Conservation (phyloP, 2,888 invertebrate species). For the Macrosiphum euphorbiae region DNA sequence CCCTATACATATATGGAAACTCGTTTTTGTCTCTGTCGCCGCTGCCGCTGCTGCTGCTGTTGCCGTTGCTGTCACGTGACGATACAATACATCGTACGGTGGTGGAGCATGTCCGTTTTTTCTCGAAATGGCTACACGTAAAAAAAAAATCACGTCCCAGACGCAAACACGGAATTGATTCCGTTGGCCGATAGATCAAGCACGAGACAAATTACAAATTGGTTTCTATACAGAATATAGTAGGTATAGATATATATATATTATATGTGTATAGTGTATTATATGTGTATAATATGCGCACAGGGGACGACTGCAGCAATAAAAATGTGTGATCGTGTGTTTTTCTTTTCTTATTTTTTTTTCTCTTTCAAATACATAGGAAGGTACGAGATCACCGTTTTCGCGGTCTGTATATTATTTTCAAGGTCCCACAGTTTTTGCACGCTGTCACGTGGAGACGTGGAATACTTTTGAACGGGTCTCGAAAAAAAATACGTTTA, state of each 20-base stretch:
- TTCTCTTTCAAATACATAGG: background rate
- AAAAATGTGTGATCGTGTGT: slow-evolving; percentile 30
- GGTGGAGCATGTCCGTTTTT: slow-evolving; percentile 63
- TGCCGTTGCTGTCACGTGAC: background rate
- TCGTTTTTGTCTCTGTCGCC: slow-evolving; percentile 36
- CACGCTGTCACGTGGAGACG: background rate
- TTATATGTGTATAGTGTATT: slow-evolving; percentile 16
- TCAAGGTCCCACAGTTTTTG: slow-evolving; percentile 33
- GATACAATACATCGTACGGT: background rate
- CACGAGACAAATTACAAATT: slow-evolving; percentile 63
- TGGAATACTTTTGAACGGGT: slow-evolving; percentile 16
- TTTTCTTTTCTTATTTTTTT: slow-evolving; percentile 52
- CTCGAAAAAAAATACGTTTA: background rate
- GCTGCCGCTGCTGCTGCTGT: background rate
- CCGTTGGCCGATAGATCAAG: slow-evolving; percentile 57
- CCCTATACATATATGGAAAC: background rate
- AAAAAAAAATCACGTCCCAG: slow-evolving; percentile 56
- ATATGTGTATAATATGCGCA: background rate
- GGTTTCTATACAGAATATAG: slow-evolving; percentile 39
- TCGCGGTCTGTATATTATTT: slow-evolving; percentile 16
- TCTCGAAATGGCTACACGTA: slow-evolving; percentile 12
- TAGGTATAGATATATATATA: slow-evolving; percentile 16
- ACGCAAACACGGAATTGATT: slow-evolving; percentile 57
- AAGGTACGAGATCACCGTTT: slow-evolving; percentile 7
- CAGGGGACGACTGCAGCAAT: background rate